These are phyloP conservation scores for Orius insidiosus DNA, from an alignment of 1,140 invertebrate species.

Conservation along the genomic window DNA sequence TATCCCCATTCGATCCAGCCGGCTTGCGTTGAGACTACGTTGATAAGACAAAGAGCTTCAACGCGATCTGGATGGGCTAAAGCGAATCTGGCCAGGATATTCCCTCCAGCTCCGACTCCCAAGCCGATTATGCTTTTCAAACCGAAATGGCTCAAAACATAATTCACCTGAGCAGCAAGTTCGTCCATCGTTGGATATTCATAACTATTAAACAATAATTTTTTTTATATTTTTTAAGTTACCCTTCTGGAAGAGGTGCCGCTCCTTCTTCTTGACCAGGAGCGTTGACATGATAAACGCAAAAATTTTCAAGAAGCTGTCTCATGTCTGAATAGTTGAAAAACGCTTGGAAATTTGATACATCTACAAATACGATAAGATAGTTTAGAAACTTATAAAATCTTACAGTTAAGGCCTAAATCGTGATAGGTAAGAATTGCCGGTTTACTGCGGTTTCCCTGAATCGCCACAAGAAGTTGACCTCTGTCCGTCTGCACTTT, in stretches of 20 bases:
- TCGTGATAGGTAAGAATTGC: conserved; percentile 95
- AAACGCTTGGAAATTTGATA: conserved; percentile 92
- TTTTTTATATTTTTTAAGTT: background rate
- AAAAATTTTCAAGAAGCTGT: conserved; percentile 87
- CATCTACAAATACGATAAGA: conserved; percentile 49
- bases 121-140: conserved; percentile 87
- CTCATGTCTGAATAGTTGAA: conserved; percentile 96
- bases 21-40: conserved; percentile 80
- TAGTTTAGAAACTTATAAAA: background rate
- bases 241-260: conserved; percentile 78
- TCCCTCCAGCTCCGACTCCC: conserved; percentile 91
- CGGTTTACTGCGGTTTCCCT: conserved; percentile 78
- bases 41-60: conserved; percentile 82
- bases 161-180: conserved; percentile 71
- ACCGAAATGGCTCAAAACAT: conserved; percentile 75
- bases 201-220: conserved; percentile 47
- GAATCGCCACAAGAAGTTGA: conserved; percentile 68
- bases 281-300: conserved; percentile 95
- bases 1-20: conserved; percentile 99
- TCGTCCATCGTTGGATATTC: conserved; percentile 95
- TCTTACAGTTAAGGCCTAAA: conserved; percentile 85
- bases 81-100: conserved; percentile 87
- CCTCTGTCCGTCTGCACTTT: conserved; percentile 78
- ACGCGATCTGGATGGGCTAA: conserved; percentile 62
- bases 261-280: conserved; percentile 96